Evolutionary conservation across 2,888 invertebrate species (phyloP), one percentile per base, ranked within the genome.

Genomic region (Dicyrtoma fusca): DNA sequence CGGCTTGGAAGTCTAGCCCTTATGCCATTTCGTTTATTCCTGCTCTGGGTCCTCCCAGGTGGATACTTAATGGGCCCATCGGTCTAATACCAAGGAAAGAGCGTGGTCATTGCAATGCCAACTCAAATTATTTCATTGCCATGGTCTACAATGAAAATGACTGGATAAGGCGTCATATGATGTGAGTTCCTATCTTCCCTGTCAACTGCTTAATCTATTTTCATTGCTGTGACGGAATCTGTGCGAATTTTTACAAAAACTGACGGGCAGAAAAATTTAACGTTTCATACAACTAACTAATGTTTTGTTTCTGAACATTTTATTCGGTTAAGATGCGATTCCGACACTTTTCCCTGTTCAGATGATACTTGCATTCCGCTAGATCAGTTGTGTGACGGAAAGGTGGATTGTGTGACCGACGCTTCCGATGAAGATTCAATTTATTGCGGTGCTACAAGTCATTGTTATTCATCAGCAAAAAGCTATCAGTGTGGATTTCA

Each of bases 381-480:
- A 25, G 25, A 64, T 8, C 23, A 53, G 11, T 19, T 71, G 3
- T 71, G 71, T 42, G 62, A 71, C 21, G 53, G 53, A n/a, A 64
- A 64, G 14, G 4, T n/a, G 1, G 64, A 71, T 1, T 71, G 71
- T 55, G n/a, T n/a, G n/a, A 23, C 51, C 1, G 71, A 65, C 23
- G 55, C 42, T 3, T 21, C 51, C 11, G 71, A 71, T 47, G 71
- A 71, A 51, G 53, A 71, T 47, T 42, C 64, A 11, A 65, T 62
- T 8, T 71, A 51, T 47, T 71, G 71, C 19, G 8, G 21, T 8
- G 71, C 71, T 2, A 61, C 55, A 10, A 49, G 45, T 14, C 65
- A 45, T 1, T 71, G 71, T 23, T 21, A 44, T 14, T n/a, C 2
- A 19, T 13, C 42, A 11, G 6, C 19, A 25, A 34, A 63, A 3